Evolutionary conservation across 2,113 vertebrate species (phyloP), one percentile per base, ranked within the genome.

Genomic region (Protobothrops mucrosquamatus): DNA sequence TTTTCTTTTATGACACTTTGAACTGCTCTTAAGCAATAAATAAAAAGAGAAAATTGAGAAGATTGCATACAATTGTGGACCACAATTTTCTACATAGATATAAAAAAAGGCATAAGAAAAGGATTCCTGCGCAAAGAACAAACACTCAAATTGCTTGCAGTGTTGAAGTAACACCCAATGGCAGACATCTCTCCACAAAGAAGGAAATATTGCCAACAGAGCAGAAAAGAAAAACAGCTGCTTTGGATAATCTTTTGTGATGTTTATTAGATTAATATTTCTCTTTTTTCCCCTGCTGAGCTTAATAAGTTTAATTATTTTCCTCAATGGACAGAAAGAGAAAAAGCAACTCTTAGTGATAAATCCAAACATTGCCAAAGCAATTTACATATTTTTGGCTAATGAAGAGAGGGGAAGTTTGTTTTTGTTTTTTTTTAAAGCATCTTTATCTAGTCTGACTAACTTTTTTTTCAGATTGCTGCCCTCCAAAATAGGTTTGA

Each of bases 301-400:
- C 34, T 86, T 86, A 85, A 91, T 91, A 46, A 57, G 74, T 92
- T 91, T 86, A 85, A 91, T 91, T n/a, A 64, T 87, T 92, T 93
- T 90, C 9, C 61, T 43, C 91, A 94, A 29, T 59, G 34, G 54
- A 87, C n/a, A 29, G 86, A 48, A 93, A 46, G 0, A 51, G 22
- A 43, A 57, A 59, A 59, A 34, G 8, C 15, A 86, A 85, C 34
- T 86, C n/a, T 69, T 88, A 69, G 85, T 88, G 86, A 87, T 64
- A 24, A 92, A 93, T 55, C 85, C 64, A 88, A 91, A 90, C 81
- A 59, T 26, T 6, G 20, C 5, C 10, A 3, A 56, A 4, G 8
- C 48, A 51, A 39, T 74, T 48, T 26, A 92, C 55, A 61, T 26
- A 0, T 91, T 92, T 89, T 52, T 54, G 4, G 61, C 57, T 69